Evolutionary conservation across 92 coral and sea anemone genomes (phyloP).

Genomic region (Zoanthus gigantus): DNA sequence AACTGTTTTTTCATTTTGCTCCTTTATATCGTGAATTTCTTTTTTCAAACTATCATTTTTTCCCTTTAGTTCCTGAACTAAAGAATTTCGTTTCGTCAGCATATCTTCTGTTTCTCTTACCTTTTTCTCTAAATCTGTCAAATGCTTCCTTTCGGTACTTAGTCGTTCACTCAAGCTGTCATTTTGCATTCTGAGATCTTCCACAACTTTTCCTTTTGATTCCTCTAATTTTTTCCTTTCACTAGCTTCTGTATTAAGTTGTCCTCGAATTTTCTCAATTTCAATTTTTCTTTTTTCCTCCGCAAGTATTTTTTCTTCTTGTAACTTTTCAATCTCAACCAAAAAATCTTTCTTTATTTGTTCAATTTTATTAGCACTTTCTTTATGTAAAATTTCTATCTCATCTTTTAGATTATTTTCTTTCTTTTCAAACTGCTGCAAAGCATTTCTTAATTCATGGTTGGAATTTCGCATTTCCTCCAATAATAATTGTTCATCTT

Average conservation of each 20-base stretch:
- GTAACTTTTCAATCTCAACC: constrained; percentile 49
- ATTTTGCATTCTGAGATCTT: constrained; percentile 52
- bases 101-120: constrained; percentile 59
- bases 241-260: constrained; percentile 56
- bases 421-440: constrained; percentile 50
- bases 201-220: constrained; percentile 58
- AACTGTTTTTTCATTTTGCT: constrained; percentile 58
- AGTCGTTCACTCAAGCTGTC: constrained; percentile 56
- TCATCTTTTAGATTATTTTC: constrained; percentile 56
- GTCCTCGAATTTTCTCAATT: constrained; percentile 54
- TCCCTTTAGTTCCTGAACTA: constrained; percentile 47
- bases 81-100: constrained; percentile 60
- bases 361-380: constrained; percentile 52
- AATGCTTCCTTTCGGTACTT: constrained; percentile 52
- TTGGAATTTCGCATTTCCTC: constrained; percentile 76
- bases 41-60: constrained; percentile 49
- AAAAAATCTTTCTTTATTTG: constrained; percentile 51
- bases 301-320: constrained; percentile 72
- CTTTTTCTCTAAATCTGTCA: constrained; percentile 69
- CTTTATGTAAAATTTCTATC: constrained; percentile 50
- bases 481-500: constrained; percentile 71
- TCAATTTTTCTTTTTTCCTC: constrained; percentile 66
- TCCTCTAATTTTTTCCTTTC: constrained; percentile 70
- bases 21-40: constrained; percentile 58
- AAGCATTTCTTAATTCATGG: constrained; percentile 49